Evolutionary conservation across 2,113 vertebrate species (phyloP), one percentile per base, ranked within the genome.

Genomic region (Datnioides undecimradiatus): DNA sequence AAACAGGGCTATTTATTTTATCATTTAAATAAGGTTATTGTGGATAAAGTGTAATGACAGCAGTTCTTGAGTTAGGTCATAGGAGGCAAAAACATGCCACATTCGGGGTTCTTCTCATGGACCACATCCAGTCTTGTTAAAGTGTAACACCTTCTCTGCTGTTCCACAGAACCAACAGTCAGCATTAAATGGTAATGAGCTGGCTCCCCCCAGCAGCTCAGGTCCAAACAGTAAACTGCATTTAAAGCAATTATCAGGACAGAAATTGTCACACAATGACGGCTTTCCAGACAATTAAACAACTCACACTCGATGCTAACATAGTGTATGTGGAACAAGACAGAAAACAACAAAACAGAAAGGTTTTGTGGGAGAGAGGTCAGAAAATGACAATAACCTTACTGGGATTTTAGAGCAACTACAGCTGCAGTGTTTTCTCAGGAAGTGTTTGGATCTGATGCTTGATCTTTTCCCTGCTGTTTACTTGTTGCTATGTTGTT

Each of bases 201-300:
- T 57, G 2, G 34, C 59, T 85, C 21, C 31, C 31, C 66, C 49
- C 74, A 46, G 63, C 60, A 63, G 29, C 83, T 52, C n/a, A 14
- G 25, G 16, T 64, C n/a, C 38, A 34, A 65, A 40, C 69, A 79
- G 86, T 86, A 90, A 86, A 82, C 64, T 84, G 85, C 52, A 80
- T 87, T 91, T 91, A 88, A 83, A 83, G 82, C 69, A 82, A 84
- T 92, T 90, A 90, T 87, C 65, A 66, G 79, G 84, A 62, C 40
- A 73, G 76, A 88, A 85, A 85, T 83, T 64, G 64, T 82, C 48
- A 73, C 59, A 73, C 76, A 85, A 77, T 82, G 73, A 84, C 63
- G 3, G 13, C 36, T 9, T 87, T 90, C 84, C 82, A 77, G 76
- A 66, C 87, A 77, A 81, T 89, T 86, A 82, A 71, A 83, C 77